phyloP scores from a whole-genome alignment of 2,113 vertebrate genomes.

The Rhynchomys soricoides region DNA sequence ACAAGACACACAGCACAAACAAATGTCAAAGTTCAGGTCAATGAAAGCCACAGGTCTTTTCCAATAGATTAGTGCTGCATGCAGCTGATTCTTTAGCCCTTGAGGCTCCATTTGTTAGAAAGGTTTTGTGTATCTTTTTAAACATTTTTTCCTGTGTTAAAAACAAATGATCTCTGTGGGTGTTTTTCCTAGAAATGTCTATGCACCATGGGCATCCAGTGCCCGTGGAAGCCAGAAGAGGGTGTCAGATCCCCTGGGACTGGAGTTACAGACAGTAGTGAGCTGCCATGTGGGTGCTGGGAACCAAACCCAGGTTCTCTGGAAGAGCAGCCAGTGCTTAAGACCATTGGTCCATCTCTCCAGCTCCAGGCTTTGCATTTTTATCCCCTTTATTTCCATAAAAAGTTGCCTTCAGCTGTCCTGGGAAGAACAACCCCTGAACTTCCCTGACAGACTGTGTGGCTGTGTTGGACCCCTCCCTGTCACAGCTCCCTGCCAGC shows the following conservation, averaged over 20 bases:
- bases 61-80: not conserved
- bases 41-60: slow-evolving; percentile 4
- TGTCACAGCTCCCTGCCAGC: not conserved
- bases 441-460: rapidly evolving
- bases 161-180: not conserved
- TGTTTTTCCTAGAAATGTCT: not conserved
- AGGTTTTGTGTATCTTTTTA: not conserved
- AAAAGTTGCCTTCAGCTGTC: not conserved
- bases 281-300: not conserved
- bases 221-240: not conserved
- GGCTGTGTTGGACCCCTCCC: not conserved
- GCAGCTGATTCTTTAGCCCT: not conserved
- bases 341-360: not conserved
- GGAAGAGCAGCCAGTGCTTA: not conserved
- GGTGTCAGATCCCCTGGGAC: not conserved
- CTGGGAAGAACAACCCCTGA: not conserved
- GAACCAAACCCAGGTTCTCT: not conserved
- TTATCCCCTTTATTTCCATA: not conserved
- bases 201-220: not conserved
- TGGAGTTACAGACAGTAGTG: not conserved
- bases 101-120: not conserved
- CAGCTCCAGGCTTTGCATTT: not conserved
- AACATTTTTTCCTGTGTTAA: not conserved
- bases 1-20: not conserved
- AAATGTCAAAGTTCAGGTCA: slow-evolving; percentile 27